Evolutionary conservation across 2,113 vertebrate genomes (phyloP).

Genomic region (Stomatorhinus ivindoensis): DNA sequence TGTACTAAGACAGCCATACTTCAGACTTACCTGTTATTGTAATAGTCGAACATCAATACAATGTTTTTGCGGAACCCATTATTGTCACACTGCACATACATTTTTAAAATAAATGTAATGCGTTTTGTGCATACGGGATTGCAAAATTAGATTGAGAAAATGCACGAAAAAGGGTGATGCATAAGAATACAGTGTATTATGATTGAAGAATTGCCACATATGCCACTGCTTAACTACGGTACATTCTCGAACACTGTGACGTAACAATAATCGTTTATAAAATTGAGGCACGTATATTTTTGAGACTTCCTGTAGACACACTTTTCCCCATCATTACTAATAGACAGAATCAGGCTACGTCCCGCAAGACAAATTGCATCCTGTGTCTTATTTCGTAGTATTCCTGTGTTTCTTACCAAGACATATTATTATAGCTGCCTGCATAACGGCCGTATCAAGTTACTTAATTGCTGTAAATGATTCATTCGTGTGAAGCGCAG

Average conservation of each 20-base stretch:
- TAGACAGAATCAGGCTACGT: not conserved
- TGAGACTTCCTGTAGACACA: constrained; percentile 13
- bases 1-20: not conserved
- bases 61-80: not conserved
- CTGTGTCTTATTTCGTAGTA: not conserved
- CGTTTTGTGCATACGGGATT: not conserved
- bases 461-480: not conserved
- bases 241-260: constrained; percentile 34
- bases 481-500: not conserved
- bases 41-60: not conserved
- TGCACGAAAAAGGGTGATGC: too few relatives aligned
- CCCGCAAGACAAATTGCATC: not conserved
- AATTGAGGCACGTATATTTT: constrained; percentile 1
- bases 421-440: not conserved
- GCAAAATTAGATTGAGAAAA: not conserved
- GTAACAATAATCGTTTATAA: constrained; percentile 16
- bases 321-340: not conserved
- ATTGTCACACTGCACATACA: not conserved
- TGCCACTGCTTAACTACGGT: not conserved
- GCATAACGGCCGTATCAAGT: not conserved
- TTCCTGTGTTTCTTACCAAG: not conserved
- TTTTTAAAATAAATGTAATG: not conserved
- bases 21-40: not conserved
- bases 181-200: not conserved
- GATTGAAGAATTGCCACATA: not conserved